A percentile compares a stretch with the other conserved stretches of the same genome.
Conservation (phyloP, 2,888 invertebrate genomes). For the Limnephilus rhombicus region DNA sequence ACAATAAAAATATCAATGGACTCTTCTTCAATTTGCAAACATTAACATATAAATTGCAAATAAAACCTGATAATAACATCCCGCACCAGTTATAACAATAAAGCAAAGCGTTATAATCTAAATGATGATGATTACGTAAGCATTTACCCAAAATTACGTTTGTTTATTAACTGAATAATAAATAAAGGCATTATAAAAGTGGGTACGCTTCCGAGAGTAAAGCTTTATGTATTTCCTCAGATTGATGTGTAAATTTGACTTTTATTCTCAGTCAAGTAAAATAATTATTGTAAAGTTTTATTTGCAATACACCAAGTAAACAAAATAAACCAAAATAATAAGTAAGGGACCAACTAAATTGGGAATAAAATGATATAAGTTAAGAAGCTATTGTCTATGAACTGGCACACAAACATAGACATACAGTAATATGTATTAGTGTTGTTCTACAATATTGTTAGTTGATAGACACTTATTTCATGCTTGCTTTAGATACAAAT, state of each 20-base stretch:
- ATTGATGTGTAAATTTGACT: background rate
- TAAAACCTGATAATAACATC: conserved; percentile 39
- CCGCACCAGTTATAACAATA: background rate
- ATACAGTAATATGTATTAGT: conserved; percentile 19
- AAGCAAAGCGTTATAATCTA: conserved; percentile 24
- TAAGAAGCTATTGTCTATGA: conserved; percentile 57
- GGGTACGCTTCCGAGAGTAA: background rate
- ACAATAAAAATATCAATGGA: background rate
- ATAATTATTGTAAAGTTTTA: conserved; percentile 21
- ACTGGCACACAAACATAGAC: conserved; percentile 34
- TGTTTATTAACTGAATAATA: background rate
- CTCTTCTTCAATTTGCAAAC: conserved; percentile 34
- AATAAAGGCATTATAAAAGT: background rate
- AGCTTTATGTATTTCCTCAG: background rate
- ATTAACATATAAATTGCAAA: conserved; percentile 34
- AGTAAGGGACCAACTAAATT: conserved; percentile 54
- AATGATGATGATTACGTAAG: background rate
- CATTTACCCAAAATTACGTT: background rate
- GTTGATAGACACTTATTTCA: conserved; percentile 68
- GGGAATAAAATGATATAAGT: conserved; percentile 53
- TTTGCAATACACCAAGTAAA: conserved; percentile 47
- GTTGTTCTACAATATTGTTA: conserved; percentile 60
- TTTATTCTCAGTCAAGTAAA: background rate
- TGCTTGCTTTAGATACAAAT: conserved; percentile 61
- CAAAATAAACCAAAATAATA: conserved; percentile 51